A percentile compares a stretch with the other conserved stretches of the same genome.
phyloP scores from a whole-genome alignment of 2,797 vertebrate genomes.

The Carcharodon carcharias region DNA sequence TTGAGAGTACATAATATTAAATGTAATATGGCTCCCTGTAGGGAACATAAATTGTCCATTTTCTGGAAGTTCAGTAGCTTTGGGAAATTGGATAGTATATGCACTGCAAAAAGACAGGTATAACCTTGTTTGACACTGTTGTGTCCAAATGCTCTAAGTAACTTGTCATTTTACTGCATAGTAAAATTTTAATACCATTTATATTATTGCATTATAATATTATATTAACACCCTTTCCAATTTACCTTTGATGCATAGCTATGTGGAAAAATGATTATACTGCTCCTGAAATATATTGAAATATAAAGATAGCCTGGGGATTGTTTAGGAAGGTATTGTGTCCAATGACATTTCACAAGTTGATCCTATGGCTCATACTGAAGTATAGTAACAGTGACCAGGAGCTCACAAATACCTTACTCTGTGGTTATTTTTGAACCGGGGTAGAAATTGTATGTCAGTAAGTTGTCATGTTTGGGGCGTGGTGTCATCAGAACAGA shows the following conservation, averaged over 20 bases:
- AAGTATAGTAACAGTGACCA: background rate
- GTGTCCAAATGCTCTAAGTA: background rate
- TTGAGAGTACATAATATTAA: constrained; percentile 33
- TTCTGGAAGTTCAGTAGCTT: constrained; percentile 15
- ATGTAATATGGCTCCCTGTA: constrained; percentile 24
- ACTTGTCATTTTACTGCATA: background rate
- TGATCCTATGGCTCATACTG: background rate
- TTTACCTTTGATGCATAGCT: background rate
- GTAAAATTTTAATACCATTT: background rate
- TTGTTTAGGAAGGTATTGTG: background rate
- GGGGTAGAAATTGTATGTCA: background rate
- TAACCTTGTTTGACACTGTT: constrained; percentile 15
- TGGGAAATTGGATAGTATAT: constrained; percentile 24
- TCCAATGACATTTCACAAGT: background rate
- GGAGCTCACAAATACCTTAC: background rate
- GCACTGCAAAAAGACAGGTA: background rate
- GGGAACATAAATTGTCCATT: constrained; percentile 31
- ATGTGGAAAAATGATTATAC: background rate
- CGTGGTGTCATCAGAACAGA: background rate
- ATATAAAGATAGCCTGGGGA: background rate
- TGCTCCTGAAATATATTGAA: background rate
- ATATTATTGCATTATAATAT: background rate
- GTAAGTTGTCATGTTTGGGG: background rate
- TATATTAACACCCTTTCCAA: background rate
- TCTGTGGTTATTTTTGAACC: background rate